A percentile compares a stretch with the other conserved stretches of the same genome.
These are phyloP conservation scores for Apamea epomidion DNA, from an alignment of 2,888 invertebrate species.

Conservation along the genomic window DNA sequence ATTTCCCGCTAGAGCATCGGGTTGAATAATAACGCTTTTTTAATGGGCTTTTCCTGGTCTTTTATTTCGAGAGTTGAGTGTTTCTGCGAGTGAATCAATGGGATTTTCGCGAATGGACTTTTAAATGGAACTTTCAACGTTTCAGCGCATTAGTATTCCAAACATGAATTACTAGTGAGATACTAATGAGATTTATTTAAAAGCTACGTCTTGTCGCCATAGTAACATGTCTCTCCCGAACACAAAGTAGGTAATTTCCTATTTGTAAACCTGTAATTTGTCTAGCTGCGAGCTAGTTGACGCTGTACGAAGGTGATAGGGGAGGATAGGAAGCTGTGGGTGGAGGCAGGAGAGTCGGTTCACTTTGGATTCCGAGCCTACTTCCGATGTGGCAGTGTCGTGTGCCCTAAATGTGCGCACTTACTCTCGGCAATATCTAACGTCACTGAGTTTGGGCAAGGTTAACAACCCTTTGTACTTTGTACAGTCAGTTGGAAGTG, in stretches of 20 bases:
- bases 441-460: constrained; percentile 39
- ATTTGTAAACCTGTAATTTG: constrained; percentile 46
- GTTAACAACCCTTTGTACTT: constrained; percentile 26
- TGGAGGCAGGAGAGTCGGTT: constrained; percentile 63
- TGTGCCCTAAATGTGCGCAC: constrained; percentile 57
- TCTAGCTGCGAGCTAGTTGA: constrained; percentile 47
- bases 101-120: constrained; percentile 61
- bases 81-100: constrained; percentile 70
- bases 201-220: constrained; percentile 21
- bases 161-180: constrained; percentile 30
- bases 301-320: constrained; percentile 59
- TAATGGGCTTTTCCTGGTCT: constrained; percentile 80
- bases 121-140: constrained; percentile 47
- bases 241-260: constrained; percentile 56
- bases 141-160: constrained; percentile 28
- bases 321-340: constrained; percentile 55
- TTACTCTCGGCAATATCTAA: constrained; percentile 52
- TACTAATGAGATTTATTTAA: constrained; percentile 38
- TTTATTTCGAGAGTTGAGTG: constrained; percentile 77
- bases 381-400: constrained; percentile 71
- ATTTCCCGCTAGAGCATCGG: constrained; percentile 83
- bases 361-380: constrained; percentile 72
- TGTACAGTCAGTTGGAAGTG: not conserved
- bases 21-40: constrained; percentile 82
- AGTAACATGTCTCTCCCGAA: constrained; percentile 5